Base-by-base conservation (phyloP, 1,140 invertebrate genomes). In the Drosophila oshimai region DNA sequence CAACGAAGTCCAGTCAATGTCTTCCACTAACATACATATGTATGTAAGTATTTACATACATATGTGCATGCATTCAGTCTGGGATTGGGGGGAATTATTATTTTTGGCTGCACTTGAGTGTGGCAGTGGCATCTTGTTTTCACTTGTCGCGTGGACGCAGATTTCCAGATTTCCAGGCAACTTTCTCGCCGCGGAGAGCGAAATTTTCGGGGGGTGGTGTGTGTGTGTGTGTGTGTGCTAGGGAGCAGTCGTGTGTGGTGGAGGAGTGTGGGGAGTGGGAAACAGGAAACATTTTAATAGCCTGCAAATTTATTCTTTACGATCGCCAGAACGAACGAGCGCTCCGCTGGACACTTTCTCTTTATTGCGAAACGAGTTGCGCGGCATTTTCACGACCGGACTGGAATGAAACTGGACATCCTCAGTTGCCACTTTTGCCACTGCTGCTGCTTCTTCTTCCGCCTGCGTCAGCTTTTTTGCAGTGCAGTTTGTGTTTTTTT, bases 301-400 rank as follows among this genome's bases (percentile, higher is more conserved):
- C 61, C 61, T 53, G 70, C 77, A 87, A 87, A 87, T 87, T 81
- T 87, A 87, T 87, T 87, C 81, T 87, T 87, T 87, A 87, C 78
- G 83, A 87, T 87, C 83, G 68, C 76, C 76, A 87, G 81, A 87
- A 87, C 83, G 71, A 70, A 60, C 47, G 39, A 18, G 53, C 64
- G 57, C 65, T 41, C 46, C 44, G 67, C 54, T 74, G 81, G 84
- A 87, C 81, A 87, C 81, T 87, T 87, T 87, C 81, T 87, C 81
- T 87, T 87, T 88, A 87, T 88, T 88, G 77, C 81, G 81, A 87
- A 87, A 87, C 81, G 86, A 54, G 81, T 87, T 87, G 81, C 76
- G 83, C 81, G 64, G 81, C 81, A 87, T 87, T 87, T 87, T 87
- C 76, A 72, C 74, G 80, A 64, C 49, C 50, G 22, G 37, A 74